Evolutionary conservation across 2,888 invertebrate genomes (phyloP).

Genomic region (Thymelicus sylvestris): DNA sequence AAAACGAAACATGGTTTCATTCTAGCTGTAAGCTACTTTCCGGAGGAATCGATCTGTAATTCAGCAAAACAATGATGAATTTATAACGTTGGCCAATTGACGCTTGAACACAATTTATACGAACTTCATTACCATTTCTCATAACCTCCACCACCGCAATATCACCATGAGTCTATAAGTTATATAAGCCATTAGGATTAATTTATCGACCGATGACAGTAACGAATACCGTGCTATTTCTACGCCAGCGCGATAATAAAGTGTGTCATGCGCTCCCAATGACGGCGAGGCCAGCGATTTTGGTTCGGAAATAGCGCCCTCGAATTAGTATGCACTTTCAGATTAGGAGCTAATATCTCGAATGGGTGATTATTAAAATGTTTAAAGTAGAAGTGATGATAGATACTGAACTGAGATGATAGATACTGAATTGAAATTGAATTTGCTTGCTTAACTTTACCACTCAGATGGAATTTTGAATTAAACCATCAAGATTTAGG

Average conservation of each 20-base stretch:
- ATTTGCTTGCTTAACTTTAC: too few species aligned
- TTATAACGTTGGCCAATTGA: too few species aligned
- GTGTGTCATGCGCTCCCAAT: conserved; percentile 8
- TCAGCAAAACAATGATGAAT: too few species aligned
- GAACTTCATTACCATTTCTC: neutral
- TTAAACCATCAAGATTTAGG: too few species aligned
- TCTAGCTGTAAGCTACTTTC: too few species aligned
- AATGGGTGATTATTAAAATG: neutral
- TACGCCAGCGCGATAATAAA: conserved; percentile 29
- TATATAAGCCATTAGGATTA: conserved; percentile 25
- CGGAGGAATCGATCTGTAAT: too few species aligned
- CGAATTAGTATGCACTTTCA: conserved; percentile 8
- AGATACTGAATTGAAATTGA: neutral
- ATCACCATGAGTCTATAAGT: conserved; percentile 7
- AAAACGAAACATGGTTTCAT: too few species aligned
- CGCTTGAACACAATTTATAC: too few species aligned
- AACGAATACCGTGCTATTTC: conserved; percentile 30
- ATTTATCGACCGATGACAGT: conserved; percentile 30
- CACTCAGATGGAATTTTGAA: too few species aligned
- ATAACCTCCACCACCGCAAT: neutral
- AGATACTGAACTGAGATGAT: neutral
- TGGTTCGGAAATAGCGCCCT: conserved; percentile 10
- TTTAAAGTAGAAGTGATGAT: neutral
- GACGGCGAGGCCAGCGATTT: conserved; percentile 15
- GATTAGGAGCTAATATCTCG: neutral